phyloP scores from a whole-genome alignment of 2,888 invertebrate species.

The Microlaimidae sp. region DNA sequence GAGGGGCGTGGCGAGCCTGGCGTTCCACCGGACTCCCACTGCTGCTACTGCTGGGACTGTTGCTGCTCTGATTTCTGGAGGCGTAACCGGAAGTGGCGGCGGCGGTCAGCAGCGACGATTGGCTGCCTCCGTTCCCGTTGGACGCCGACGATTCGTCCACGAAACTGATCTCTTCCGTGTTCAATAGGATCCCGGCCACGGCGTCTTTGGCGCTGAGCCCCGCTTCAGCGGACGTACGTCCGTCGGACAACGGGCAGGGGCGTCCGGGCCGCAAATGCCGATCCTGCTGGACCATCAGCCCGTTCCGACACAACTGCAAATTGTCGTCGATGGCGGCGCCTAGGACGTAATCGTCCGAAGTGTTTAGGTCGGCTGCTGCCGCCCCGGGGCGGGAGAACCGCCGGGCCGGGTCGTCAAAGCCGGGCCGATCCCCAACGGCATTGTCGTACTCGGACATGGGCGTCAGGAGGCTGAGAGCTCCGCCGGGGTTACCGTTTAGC shows the following conservation, averaged over 20 bases:
- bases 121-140: neutral
- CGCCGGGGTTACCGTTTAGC: neutral
- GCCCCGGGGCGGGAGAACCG: too few relatives aligned
- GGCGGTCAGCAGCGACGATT: neutral
- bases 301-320: neutral
- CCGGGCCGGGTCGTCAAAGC: neutral
- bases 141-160: neutral
- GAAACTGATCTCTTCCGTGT: neutral
- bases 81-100: slow-evolving; percentile 24
- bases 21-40: neutral
- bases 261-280: neutral
- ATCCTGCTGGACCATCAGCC: neutral
- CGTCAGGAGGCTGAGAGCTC: slow-evolving; percentile 1
- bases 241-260: neutral
- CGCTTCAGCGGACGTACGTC: neutral
- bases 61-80: slow-evolving; percentile 22
- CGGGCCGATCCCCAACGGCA: neutral
- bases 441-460: slow-evolving; percentile 24
- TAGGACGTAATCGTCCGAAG: slow-evolving; percentile 12
- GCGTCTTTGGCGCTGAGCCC: slow-evolving; percentile 1
- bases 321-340: slow-evolving; percentile 6
- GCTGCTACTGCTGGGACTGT: slow-evolving; percentile 5
- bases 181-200: neutral
- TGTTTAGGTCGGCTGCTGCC: slow-evolving; percentile 9
- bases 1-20: neutral